Evolutionary conservation across 2,888 invertebrate genomes (phyloP), one percentile per base, ranked within the genome.

Genomic region (Meganola albula): DNA sequence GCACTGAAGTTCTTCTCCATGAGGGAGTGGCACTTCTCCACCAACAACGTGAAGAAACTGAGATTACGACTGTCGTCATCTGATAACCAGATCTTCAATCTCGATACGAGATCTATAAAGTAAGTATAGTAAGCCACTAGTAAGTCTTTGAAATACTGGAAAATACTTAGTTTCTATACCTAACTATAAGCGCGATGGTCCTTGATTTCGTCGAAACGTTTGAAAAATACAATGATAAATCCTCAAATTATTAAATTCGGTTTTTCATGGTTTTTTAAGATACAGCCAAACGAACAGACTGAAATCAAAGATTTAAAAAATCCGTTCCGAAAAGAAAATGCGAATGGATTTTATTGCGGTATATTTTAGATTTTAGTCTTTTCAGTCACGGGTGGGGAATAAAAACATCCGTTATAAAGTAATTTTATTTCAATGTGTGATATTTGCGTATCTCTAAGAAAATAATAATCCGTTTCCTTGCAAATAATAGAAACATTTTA

Each of bases 1-100:
- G 87, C 87, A 0, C 83, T 92, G 1, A 82, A 88, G 46, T 92
- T 89, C 64, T 93, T 93, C 63, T 87, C 90, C 1, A 74, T 84
- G 1, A 85, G 88, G 47, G 89, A 92, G 48, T 93, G 91, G 91
- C 59, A 71, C 8, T 91, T 90, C 59, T 46, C 10, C 5, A 45
- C 45, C 0, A 34, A 39, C 8, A 37, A 40, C 24, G 42, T 52
- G 20, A 23, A 2, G 1, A 24, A 21, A 0, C 24, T 53, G 22
- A 4, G 10, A 2, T 24, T 25, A 7, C 10, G 52, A 0, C 31
- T 54, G 9, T 22, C 45, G 5, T 8, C 35, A 1, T 10, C 27
- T 0, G 52, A 53, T 3, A 24, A 36, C 0, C 32, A 34, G 0
- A 10, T 41, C 0, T 54, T 27, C 14, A 54, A 52, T 27, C 29